Evolutionary conservation across 2,888 invertebrate species (phyloP).

Genomic region (Trichopria drosophilae): DNA sequence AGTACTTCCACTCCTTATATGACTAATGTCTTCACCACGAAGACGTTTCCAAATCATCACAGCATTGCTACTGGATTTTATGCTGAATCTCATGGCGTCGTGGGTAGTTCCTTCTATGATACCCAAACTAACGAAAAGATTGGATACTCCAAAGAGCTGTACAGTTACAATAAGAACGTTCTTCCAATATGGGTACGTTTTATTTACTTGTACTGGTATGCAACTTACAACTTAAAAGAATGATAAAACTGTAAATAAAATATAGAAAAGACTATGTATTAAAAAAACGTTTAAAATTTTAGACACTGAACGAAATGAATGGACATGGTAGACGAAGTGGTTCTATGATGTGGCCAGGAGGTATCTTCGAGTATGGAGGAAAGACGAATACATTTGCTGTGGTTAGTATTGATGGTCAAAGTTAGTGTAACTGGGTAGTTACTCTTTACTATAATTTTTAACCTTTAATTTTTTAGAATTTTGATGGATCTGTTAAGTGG

Average conservation of each 20-base stretch:
- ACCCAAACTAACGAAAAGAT: conserved; percentile 50
- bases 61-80: conserved; percentile 72
- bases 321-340: conserved; percentile 64
- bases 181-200: conserved; percentile 65
- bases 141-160: conserved; percentile 57
- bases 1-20: conserved; percentile 66
- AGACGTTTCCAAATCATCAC: conserved; percentile 77
- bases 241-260: background rate
- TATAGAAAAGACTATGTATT: background rate
- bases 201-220: background rate
- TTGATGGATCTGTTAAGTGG: conserved; percentile 56
- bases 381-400: conserved; percentile 59
- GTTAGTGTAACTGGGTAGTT: conserved; percentile 5
- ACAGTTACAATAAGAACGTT: conserved; percentile 62
- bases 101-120: conserved; percentile 67
- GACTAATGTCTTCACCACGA: conserved; percentile 68
- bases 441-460: no score
- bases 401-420: conserved; percentile 32
- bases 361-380: conserved; percentile 61
- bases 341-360: conserved; percentile 74
- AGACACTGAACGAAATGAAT: conserved; percentile 64
- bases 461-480: conserved; percentile 45
- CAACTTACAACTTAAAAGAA: background rate
- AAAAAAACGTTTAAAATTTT: conserved; percentile 38
- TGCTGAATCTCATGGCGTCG: conserved; percentile 70